Conservation (phyloP, 1,140 invertebrate species). For the Anastrepha obliqua region DNA sequence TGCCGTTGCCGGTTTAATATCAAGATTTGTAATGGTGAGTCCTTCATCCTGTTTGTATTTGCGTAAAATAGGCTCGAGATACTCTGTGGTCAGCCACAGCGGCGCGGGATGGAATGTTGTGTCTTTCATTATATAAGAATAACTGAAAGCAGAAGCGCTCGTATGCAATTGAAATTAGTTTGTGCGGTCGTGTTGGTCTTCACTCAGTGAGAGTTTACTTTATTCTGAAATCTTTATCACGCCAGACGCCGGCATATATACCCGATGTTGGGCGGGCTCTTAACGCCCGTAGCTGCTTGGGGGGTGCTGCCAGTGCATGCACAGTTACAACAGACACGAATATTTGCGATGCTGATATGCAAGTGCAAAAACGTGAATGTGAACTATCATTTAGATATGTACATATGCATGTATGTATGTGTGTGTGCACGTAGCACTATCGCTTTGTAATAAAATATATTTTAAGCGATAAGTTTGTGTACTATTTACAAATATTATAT, state of each 20-base stretch:
- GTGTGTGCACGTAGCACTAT: too few relatives aligned
- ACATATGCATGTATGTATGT: too few relatives aligned
- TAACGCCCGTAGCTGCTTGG: not conserved
- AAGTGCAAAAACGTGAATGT: not conserved
- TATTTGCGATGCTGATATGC: not conserved
- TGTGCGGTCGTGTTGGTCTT: not conserved
- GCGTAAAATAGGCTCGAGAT: conserved; percentile 63
- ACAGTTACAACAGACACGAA: too few relatives aligned
- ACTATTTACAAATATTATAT: too few relatives aligned
- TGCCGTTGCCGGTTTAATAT: conserved; percentile 66
- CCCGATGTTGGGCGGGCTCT: not conserved
- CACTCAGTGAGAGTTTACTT: not conserved
- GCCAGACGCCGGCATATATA: not conserved
- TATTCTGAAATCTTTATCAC: not conserved
- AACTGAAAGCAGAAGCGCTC: not conserved
- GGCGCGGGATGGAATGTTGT: conserved; percentile 63
- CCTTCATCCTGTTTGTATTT: conserved; percentile 62
- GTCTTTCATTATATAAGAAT: conserved; percentile 54
- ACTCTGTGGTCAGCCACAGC: conserved; percentile 65
- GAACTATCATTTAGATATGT: not conserved
- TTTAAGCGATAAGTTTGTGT: too few relatives aligned
- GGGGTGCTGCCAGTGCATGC: not conserved
- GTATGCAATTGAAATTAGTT: not conserved
- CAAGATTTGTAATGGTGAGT: conserved; percentile 61
- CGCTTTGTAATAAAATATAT: too few relatives aligned